Evolutionary conservation across 2,888 invertebrate species (phyloP).

Genomic region (Acanthosepion lycidas): DNA sequence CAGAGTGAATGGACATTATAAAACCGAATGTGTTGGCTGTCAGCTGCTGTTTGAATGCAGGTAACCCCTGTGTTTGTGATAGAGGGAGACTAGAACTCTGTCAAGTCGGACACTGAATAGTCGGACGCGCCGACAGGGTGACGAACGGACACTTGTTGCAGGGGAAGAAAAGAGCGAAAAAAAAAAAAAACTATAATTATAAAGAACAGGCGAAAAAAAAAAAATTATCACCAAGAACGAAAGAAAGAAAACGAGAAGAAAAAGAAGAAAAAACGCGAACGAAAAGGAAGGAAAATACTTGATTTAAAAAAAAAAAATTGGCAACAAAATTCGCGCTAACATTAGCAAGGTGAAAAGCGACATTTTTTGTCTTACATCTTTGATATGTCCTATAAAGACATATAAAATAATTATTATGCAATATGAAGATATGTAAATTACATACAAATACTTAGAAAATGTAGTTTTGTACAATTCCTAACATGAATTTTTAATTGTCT

Average conservation of each 20-base stretch:
- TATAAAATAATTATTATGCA: too few species aligned
- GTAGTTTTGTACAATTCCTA: too few species aligned
- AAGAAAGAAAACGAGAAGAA: background rate
- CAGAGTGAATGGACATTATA: background rate
- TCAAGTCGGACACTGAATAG: background rate
- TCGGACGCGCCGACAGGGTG: conserved; percentile 13
- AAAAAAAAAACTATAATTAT: background rate
- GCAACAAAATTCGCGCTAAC: background rate
- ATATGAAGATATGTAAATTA: background rate
- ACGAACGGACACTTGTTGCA: conserved; percentile 33
- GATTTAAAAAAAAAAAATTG: background rate
- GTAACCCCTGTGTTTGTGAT: conserved; percentile 33
- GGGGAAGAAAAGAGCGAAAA: background rate
- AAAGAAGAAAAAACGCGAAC: background rate
- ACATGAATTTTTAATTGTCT: too few species aligned
- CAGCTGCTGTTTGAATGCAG: conserved; percentile 8
- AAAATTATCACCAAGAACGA: background rate
- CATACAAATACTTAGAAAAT: background rate
- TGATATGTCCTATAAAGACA: background rate
- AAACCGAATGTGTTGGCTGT: conserved; percentile 33
- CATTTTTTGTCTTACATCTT: background rate
- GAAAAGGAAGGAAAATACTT: background rate
- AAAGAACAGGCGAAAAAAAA: background rate
- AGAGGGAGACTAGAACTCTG: background rate
- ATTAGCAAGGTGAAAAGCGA: background rate